phyloP scores from a whole-genome alignment of 1,140 invertebrate genomes.

The Pachyrhynchus sulphureomaculatus region DNA sequence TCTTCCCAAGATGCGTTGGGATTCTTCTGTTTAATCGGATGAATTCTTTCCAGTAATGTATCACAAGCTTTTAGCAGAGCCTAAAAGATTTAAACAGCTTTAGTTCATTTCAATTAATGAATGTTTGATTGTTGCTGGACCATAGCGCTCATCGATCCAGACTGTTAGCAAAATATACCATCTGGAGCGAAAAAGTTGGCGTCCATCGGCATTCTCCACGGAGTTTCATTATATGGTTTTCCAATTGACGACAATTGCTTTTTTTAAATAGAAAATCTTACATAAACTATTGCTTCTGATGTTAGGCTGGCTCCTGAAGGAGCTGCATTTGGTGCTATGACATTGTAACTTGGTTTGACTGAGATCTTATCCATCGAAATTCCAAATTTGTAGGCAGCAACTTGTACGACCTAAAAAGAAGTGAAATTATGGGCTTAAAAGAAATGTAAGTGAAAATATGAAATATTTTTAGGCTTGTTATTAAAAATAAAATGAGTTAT shows the following conservation, averaged over 20 bases:
- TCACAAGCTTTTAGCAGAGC: slow-evolving; percentile 70
- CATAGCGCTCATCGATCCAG: too few species aligned
- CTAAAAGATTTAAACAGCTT: too few species aligned
- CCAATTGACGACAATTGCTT: too few species aligned
- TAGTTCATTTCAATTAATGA: too few species aligned
- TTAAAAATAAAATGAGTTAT: too few species aligned
- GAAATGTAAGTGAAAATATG: not conserved
- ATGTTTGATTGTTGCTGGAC: too few species aligned
- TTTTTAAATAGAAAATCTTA: too few species aligned
- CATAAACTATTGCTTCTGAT: slow-evolving; percentile 59
- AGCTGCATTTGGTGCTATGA: slow-evolving; percentile 63
- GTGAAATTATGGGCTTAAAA: not conserved
- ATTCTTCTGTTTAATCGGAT: slow-evolving; percentile 62
- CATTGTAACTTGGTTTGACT: slow-evolving; percentile 66
- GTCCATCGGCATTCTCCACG: too few species aligned
- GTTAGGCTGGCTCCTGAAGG: slow-evolving; percentile 67
- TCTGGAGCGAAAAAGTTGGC: too few species aligned
- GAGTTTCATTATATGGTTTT: too few species aligned
- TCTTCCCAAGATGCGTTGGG: slow-evolving; percentile 66
- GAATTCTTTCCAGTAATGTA: slow-evolving; percentile 61
- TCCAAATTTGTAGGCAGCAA: slow-evolving; percentile 68
- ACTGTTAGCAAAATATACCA: too few species aligned
- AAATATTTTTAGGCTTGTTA: too few species aligned
- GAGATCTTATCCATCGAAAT: slow-evolving; percentile 68
- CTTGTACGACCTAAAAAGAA: slow-evolving; percentile 60